phyloP scores from a whole-genome alignment of 23 tunicate species.

The Phallusia fumigata region DNA sequence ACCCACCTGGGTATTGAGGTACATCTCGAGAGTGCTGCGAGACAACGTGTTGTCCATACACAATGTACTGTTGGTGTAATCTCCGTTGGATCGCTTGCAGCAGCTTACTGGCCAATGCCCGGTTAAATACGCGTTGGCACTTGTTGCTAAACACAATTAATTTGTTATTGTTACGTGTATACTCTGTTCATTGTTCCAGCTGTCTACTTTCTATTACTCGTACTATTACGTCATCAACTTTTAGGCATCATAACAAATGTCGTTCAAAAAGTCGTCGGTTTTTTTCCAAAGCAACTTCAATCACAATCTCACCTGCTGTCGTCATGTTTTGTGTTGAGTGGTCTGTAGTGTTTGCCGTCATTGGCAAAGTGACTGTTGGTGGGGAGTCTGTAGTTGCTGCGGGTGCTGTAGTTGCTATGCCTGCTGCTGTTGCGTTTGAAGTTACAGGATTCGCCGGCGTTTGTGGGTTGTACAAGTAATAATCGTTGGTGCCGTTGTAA shows the following conservation, averaged over 20 bases:
- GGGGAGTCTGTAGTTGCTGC: no score
- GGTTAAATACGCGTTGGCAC: background rate
- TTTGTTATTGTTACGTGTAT: no score
- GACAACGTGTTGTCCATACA: conserved; percentile 26
- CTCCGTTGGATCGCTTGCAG: conserved; percentile 9
- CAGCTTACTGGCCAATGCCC: conserved; percentile 43
- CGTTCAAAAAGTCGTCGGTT: no score
- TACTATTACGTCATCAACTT: no score
- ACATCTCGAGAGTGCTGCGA: background rate
- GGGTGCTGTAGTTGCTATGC: background rate
- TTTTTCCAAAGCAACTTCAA: no score
- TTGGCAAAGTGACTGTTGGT: background rate
- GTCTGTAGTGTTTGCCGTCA: background rate
- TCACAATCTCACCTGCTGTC: background rate
- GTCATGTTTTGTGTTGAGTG: background rate
- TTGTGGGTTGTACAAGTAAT: conserved; percentile 9
- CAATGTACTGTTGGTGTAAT: background rate
- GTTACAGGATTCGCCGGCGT: background rate
- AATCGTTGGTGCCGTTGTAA: conserved; percentile 39
- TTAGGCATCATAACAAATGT: no score
- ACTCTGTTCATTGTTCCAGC: no score
- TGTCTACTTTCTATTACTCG: no score
- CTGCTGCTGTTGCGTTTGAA: background rate
- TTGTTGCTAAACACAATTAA: background rate
- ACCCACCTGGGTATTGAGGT: conserved; percentile 36